A percentile compares a stretch with the other conserved stretches of the same genome.
Evolutionary conservation across 2,888 invertebrate genomes (phyloP).

Genomic region (Drosophila ustulata): DNA sequence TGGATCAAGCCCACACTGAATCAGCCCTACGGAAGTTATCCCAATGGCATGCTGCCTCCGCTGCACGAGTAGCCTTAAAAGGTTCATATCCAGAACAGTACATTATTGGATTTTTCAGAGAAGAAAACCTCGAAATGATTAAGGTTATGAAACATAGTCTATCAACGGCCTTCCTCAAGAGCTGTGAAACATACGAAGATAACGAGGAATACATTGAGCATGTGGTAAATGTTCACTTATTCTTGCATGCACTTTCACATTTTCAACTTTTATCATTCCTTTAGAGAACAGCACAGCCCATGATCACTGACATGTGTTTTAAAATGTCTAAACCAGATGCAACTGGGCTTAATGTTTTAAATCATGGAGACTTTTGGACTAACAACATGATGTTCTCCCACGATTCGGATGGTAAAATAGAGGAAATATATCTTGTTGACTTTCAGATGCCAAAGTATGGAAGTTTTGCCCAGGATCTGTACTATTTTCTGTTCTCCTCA

Average conservation of each 20-base stretch:
- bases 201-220: constrained; percentile 57
- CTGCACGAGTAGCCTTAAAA: constrained; percentile 57
- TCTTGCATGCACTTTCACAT: no score
- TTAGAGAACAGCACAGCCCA: constrained; percentile 48
- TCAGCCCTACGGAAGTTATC: constrained; percentile 71
- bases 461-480: constrained; percentile 74
- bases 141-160: constrained; percentile 29
- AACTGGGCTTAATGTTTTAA: constrained; percentile 65
- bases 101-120: constrained; percentile 35
- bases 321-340: constrained; percentile 43
- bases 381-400: constrained; percentile 80
- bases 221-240: constrained; percentile 56
- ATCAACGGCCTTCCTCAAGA: constrained; percentile 32
- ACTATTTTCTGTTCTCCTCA: constrained; percentile 79
- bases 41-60: constrained; percentile 81
- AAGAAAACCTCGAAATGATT: constrained; percentile 41
- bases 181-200: constrained; percentile 47
- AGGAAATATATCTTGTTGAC: constrained; percentile 75
- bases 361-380: constrained; percentile 77
- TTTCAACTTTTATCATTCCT: background rate
- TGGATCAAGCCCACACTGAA: constrained; percentile 73
- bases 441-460: constrained; percentile 76
- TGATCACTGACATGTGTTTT: constrained; percentile 11
- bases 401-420: constrained; percentile 60
- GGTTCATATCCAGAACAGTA: constrained; percentile 52